Base-by-base conservation (phyloP, 2,888 invertebrate species). In the Oscheius sp. region DNA sequence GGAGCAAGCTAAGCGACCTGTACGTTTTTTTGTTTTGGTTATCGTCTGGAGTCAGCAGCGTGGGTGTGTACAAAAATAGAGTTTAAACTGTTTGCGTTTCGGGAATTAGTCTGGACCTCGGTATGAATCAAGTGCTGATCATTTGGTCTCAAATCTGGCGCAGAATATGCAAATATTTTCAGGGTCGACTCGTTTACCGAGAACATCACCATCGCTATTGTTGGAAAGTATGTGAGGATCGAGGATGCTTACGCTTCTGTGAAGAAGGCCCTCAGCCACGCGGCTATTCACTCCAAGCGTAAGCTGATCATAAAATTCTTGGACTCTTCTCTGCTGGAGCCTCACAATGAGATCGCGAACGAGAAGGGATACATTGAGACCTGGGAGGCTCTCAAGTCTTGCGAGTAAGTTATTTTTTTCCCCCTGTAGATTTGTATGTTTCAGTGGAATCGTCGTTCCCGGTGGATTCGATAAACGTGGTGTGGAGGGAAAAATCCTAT, bases 391-490 rank as follows among this genome's bases (percentile, higher is more conserved):
- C 60, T 87, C 21, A 82, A 84, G 55, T 62, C 65, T 9, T 82
- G 85, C 48, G 77, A 87, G 87, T 88, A 58, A 75, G 85, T 32
- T 2, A 50, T 51, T 33, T 53, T 50, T n/a, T 33, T 13, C 32
- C 10, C 35, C 13, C n/a, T 13, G 29, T 33, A 58, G 7, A 21
- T 60, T 66, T 68, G 63, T 76, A 74, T 74, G 90, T 87, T 89
- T 58, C 82, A 95, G 95, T 89, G 97, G 96, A 47, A 93, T 98
- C 0, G 92, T 99, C 82, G 95, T 99, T 0, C 98, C 99, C 2
- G 99, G 99, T 74, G 99, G 99, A 11, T 99, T 99, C 90, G 99
- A 99, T 0, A 93, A 93, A 82, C 92, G 98, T 73, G 99, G 99
- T 4, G 93, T 96, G 88, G 96, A 96, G 90, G 99, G 99, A 0